Evolutionary conservation across 35 echinoderm and acorn worm species (phyloP).

Genomic region (Lytechinus variegatus): DNA sequence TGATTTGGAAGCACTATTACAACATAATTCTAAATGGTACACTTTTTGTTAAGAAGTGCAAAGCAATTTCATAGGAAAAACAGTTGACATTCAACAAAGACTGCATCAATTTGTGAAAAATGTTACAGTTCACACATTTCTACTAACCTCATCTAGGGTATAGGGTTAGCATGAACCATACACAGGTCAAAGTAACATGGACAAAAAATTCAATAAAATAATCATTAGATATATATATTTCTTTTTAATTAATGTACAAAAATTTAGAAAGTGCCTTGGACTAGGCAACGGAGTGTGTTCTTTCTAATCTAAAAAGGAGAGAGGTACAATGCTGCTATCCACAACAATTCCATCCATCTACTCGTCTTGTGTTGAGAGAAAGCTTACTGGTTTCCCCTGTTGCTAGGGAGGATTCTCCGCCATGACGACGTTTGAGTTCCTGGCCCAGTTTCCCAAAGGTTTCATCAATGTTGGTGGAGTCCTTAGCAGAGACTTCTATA

Average conservation of each 20-base stretch:
- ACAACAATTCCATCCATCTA: slow-evolving; percentile 96
- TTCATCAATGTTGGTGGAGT: slow-evolving; percentile 96
- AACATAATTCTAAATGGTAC: not conserved
- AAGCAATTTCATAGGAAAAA: not conserved
- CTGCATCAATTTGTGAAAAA: not conserved
- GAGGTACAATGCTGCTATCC: slow-evolving; percentile 31
- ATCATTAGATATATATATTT: slow-evolving; percentile 11
- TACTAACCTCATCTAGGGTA: not conserved
- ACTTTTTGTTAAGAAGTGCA: not conserved
- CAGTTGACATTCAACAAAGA: not conserved
- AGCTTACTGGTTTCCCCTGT: slow-evolving; percentile 74
- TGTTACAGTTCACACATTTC: not conserved
- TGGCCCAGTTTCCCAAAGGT: slow-evolving; percentile 81
- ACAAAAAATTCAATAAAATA: not conserved
- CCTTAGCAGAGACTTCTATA: slow-evolving; percentile 96
- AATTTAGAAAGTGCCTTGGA: not conserved
- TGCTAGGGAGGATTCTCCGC: slow-evolving; percentile 79
- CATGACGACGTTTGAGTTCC: slow-evolving; percentile 86
- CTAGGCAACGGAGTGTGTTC: not conserved
- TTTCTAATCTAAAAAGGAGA: slow-evolving; percentile 4
- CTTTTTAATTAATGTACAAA: not conserved
- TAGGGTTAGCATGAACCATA: not conserved
- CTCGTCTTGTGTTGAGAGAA: slow-evolving; percentile 82
- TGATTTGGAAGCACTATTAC: not conserved
- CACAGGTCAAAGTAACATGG: not conserved